Percentiles rank a stretch among this genome's conserved stretches.
Conservation (phyloP, 2,797 vertebrate genomes). For the Ara ararauna region DNA sequence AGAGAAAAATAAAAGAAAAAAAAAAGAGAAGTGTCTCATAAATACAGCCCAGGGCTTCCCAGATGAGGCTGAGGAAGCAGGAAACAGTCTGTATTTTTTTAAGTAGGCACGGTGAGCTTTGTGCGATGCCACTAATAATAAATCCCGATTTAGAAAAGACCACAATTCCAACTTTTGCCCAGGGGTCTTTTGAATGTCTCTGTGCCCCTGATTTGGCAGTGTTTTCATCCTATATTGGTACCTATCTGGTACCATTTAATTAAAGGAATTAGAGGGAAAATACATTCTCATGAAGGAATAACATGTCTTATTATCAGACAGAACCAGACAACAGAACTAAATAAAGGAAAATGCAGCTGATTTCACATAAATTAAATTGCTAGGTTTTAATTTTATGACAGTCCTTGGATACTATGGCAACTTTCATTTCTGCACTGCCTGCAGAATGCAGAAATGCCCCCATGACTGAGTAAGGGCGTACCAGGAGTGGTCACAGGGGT, state of each 20-base stretch:
- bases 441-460: neutral
- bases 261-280: conserved; percentile 4
- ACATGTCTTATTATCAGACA: neutral
- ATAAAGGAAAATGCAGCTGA: neutral
- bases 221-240: neutral
- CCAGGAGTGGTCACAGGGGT: neutral
- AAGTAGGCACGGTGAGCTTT: neutral
- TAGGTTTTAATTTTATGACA: neutral
- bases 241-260: conserved; percentile 14
- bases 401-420: neutral
- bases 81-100: neutral
- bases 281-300: neutral
- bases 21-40: neutral
- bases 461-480: neutral
- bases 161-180: neutral
- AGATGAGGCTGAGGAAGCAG: neutral
- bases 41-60: neutral
- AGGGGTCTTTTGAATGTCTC: neutral
- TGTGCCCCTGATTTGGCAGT: neutral
- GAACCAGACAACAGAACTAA: conserved; percentile 4
- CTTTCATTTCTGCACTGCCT: neutral
- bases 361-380: neutral
- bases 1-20: neutral
- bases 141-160: conserved; percentile 19
- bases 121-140: neutral